These are phyloP conservation scores for Macquaria australasica DNA, from an alignment of 2,113 vertebrate genomes.

Conservation along the genomic window DNA sequence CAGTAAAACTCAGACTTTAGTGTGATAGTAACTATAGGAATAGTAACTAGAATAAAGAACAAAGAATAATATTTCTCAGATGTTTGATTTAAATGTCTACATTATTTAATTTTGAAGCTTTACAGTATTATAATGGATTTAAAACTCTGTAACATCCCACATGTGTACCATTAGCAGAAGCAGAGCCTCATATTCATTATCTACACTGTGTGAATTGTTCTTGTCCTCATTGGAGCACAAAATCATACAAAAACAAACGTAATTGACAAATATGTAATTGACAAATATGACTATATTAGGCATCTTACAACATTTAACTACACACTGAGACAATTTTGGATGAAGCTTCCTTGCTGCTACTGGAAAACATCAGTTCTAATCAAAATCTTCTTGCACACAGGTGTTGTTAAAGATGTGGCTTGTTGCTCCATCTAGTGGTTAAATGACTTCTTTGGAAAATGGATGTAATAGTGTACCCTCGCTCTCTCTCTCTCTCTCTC, in stretches of 20 bases:
- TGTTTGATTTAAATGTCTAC: background rate
- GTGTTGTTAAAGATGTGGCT: background rate
- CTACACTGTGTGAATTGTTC: no score
- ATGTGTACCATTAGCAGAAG: background rate
- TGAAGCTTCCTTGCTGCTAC: background rate
- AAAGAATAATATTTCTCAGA: background rate
- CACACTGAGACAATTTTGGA: background rate
- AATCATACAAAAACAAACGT: background rate
- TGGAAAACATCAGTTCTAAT: background rate
- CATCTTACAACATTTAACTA: background rate
- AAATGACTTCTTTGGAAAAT: conserved; percentile 1
- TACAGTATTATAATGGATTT: background rate
- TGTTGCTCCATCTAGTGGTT: conserved; percentile 63
- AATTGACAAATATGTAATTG: background rate
- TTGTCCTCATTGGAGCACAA: background rate
- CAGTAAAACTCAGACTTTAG: background rate
- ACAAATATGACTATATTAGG: background rate
- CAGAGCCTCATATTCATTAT: background rate
- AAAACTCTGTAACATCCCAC: background rate
- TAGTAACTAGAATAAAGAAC: background rate
- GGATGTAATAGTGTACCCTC: background rate
- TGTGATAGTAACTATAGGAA: background rate
- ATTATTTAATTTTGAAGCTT: background rate
- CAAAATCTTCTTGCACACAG: background rate
- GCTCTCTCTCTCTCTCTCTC: background rate